Evolutionary conservation across 2,797 vertebrate genomes (phyloP).

Genomic region (Hippocampus kuda): DNA sequence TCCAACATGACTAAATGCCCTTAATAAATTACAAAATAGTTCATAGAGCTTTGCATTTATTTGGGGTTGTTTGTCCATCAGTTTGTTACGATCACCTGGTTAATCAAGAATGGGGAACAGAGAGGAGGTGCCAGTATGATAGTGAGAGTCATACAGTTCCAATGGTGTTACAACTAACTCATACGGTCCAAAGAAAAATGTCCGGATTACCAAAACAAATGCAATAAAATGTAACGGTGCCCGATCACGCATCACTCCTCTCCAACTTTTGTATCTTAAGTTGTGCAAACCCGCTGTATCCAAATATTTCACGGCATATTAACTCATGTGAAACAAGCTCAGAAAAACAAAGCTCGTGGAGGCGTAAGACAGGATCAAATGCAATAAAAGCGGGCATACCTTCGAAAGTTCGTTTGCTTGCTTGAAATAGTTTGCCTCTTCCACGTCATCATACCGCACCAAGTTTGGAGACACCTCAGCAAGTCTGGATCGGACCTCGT

Average conservation of each 20-base stretch:
- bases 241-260: too few species aligned
- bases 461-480: slow-evolving; percentile 90
- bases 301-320: too few species aligned
- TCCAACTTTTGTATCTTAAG: too few species aligned
- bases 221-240: neutral
- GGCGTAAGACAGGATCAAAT: neutral
- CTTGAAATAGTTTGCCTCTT: slow-evolving; percentile 92
- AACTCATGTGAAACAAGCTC: neutral
- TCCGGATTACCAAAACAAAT: neutral
- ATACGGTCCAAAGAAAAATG: neutral
- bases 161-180: neutral
- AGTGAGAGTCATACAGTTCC: neutral
- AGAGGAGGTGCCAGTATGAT: neutral
- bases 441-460: slow-evolving; percentile 86
- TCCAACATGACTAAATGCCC: too few species aligned
- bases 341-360: neutral
- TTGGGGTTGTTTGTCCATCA: neutral
- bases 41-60: neutral
- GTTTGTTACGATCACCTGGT: neutral
- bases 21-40: neutral
- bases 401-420: slow-evolving; percentile 83
- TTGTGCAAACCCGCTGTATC: too few species aligned
- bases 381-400: slow-evolving; percentile 54
- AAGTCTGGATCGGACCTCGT: slow-evolving; percentile 77
- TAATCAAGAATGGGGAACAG: neutral